Evolutionary conservation across 2,888 invertebrate species (phyloP).

Genomic region (Thyatira batis): DNA sequence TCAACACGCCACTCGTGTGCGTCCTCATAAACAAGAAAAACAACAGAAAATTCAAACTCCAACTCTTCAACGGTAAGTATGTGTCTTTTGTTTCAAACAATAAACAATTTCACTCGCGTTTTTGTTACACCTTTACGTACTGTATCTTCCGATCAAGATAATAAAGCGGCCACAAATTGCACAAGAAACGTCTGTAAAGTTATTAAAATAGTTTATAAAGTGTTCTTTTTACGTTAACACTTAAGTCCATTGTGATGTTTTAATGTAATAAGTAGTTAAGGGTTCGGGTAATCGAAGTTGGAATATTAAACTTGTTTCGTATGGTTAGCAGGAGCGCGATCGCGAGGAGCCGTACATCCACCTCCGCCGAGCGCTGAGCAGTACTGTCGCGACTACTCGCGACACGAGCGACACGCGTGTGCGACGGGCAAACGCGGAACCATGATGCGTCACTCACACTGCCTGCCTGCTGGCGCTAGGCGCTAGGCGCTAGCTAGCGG

Average conservation of each 20-base stretch:
- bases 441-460: constrained; percentile 50
- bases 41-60: constrained; percentile 62
- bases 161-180: constrained; percentile 65
- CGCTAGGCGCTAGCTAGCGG: no score
- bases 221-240: constrained; percentile 44
- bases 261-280: constrained; percentile 24
- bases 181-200: constrained; percentile 58
- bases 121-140: constrained; percentile 64
- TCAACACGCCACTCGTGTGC: constrained; percentile 61
- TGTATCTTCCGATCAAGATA: constrained; percentile 64
- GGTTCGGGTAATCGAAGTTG: constrained; percentile 31
- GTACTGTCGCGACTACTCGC: constrained; percentile 63
- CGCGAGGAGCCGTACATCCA: constrained; percentile 57
- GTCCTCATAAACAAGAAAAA: constrained; percentile 66
- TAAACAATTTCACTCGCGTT: constrained; percentile 72
- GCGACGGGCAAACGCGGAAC: constrained; percentile 56
- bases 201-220: constrained; percentile 43
- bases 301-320: constrained; percentile 74
- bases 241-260: constrained; percentile 62
- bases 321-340: constrained; percentile 35
- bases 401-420: constrained; percentile 59
- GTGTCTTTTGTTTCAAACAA: constrained; percentile 63
- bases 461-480: constrained; percentile 15
- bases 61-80: constrained; percentile 50
- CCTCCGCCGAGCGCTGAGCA: constrained; percentile 53